These are phyloP conservation scores for Decapterus maruadsi DNA, from an alignment of 2,797 vertebrate species.

Conservation along the genomic window DNA sequence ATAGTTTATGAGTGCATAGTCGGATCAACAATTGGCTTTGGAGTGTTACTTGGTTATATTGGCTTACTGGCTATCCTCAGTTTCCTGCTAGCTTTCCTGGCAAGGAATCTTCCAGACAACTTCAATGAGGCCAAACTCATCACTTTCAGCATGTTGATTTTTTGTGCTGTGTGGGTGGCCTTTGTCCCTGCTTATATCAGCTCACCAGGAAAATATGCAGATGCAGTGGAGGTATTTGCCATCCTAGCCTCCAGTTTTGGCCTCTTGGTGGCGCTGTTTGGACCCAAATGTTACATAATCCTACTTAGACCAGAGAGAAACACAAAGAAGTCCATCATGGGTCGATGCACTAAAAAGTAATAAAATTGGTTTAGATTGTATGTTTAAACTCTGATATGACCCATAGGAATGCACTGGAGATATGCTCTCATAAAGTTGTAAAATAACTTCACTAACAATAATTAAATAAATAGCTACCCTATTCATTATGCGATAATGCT, in stretches of 20 bases:
- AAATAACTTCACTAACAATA: too few relatives aligned
- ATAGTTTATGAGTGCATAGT: constrained; percentile 78
- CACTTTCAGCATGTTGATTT: constrained; percentile 82
- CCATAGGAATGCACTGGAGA: too few relatives aligned
- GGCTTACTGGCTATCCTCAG: constrained; percentile 73
- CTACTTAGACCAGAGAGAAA: background rate
- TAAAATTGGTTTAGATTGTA: background rate
- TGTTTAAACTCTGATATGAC: too few relatives aligned
- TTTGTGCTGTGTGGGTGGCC: constrained; percentile 77
- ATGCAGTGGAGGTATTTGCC: constrained; percentile 82
- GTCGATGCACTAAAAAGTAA: constrained; percentile 1
- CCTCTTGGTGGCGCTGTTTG: constrained; percentile 76
- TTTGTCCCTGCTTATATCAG: constrained; percentile 80
- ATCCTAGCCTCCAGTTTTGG: constrained; percentile 82
- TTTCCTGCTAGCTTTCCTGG: constrained; percentile 60
- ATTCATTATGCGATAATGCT: too few relatives aligned
- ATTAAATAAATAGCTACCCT: background rate
- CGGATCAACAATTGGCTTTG: constrained; percentile 72
- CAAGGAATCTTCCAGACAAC: constrained; percentile 37
- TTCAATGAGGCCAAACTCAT: constrained; percentile 80
- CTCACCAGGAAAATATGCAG: constrained; percentile 82
- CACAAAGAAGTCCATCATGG: constrained; percentile 61
- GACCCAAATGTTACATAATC: constrained; percentile 68
- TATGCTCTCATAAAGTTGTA: too few relatives aligned
- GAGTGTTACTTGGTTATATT: constrained; percentile 69